These are phyloP conservation scores for Anas platyrhynchos DNA, from an alignment of 2,113 vertebrate species.

Conservation along the genomic window DNA sequence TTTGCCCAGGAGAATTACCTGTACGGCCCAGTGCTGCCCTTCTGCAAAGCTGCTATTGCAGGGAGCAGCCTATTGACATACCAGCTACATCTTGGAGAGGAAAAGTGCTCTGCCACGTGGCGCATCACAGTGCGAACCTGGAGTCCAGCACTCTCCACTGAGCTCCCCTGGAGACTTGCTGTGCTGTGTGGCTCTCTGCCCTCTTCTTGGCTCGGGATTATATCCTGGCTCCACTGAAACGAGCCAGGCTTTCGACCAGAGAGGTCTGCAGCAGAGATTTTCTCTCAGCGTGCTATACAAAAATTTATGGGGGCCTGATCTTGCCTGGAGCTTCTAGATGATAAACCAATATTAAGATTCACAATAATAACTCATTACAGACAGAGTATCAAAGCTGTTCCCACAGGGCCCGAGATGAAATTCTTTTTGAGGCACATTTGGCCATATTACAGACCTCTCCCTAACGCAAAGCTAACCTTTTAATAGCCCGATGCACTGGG, in stretches of 20 bases:
- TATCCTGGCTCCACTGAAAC: not conserved
- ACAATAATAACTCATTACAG: not conserved
- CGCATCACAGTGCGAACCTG: not conserved
- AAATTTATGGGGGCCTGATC: not conserved
- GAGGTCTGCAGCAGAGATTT: not conserved
- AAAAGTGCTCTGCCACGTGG: not conserved
- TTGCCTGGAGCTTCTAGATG: not conserved
- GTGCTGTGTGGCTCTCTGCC: not conserved
- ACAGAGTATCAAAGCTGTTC: not conserved
- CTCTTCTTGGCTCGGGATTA: not conserved
- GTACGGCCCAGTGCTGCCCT: not conserved
- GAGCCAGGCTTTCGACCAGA: not conserved
- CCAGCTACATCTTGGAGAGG: not conserved
- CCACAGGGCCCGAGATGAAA: not conserved
- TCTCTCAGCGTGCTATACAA: not conserved
- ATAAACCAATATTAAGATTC: not conserved
- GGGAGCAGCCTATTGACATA: fast-evolving
- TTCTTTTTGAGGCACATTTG: not conserved
- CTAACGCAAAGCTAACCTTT: not conserved
- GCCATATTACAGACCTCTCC: not conserved
- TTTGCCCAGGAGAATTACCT: not conserved
- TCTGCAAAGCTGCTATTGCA: not conserved
- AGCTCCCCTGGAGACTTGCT: not conserved
- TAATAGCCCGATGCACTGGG: not conserved
- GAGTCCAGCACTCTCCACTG: not conserved